Evolutionary conservation across 2,888 invertebrate species (phyloP).

Genomic region (Diloba caeruleocephala): DNA sequence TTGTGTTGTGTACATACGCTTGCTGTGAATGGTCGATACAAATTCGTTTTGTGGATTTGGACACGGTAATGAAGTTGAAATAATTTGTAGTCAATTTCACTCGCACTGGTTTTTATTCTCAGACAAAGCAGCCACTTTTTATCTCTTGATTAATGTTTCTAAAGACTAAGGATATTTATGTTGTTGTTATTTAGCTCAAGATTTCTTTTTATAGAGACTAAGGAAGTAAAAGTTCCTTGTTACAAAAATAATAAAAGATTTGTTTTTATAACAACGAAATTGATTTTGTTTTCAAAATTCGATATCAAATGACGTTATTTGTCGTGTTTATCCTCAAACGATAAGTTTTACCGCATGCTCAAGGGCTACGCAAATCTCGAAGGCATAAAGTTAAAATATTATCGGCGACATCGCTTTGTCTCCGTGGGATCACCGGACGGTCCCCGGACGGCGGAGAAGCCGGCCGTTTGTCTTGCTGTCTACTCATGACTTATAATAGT

Average conservation of each 20-base stretch:
- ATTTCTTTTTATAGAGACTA: no score
- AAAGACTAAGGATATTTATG: no score
- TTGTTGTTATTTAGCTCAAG: no score
- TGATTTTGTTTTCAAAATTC: neutral
- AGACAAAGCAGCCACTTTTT: no score
- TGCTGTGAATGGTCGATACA: neutral
- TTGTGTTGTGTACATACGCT: neutral
- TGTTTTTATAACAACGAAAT: no score
- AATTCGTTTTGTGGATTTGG: neutral
- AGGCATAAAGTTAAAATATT: slow-evolving; percentile 54
- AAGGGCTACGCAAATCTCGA: slow-evolving; percentile 39
- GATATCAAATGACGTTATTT: slow-evolving; percentile 27
- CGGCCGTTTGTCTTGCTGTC: slow-evolving; percentile 54
- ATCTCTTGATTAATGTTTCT: no score
- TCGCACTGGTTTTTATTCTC: no score
- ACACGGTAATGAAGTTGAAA: no score
- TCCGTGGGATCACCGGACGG: slow-evolving; percentile 35
- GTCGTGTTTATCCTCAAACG: slow-evolving; percentile 19
- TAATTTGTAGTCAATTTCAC: no score
- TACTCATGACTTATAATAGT: slow-evolving; percentile 43
- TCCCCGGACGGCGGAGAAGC: slow-evolving; percentile 32
- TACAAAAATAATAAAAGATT: no score
- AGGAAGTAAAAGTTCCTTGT: no score
- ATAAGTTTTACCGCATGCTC: slow-evolving; percentile 4
- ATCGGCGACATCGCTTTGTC: slow-evolving; percentile 52